Base-by-base conservation (phyloP, 2,797 vertebrate genomes). In the Synanceia verrucosa region DNA sequence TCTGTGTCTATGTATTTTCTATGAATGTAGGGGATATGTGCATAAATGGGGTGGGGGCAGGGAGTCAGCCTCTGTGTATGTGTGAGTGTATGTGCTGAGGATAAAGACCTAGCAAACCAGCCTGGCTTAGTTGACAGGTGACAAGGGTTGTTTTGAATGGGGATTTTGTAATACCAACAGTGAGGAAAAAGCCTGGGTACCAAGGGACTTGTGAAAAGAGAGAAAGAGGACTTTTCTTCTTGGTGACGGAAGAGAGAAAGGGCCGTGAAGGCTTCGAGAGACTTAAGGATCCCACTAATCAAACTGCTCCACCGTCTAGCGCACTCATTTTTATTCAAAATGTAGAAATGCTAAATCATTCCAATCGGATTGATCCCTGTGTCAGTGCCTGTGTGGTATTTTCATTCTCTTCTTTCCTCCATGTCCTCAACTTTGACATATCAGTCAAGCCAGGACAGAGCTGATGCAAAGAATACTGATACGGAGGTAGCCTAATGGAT, bases 141-240 rank as follows among this genome's bases (percentile, higher is more conserved):
- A 95, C 94, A 95, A 95, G 94, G 91, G 92, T 95, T 94, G 92
- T 91, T 91, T 84, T 95, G 84, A 95, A 95, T 93, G 87, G 94
- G 93, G 94, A 95, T 95, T 95, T 95, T 95, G 94, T 95, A 94
- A 94, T 94, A 95, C 92, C 93, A 94, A 94, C 94, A 95, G 89
- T 85, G 93, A 91, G 91, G 90, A 92, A 92, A 94, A 93, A 91
- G 91, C 91, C 58, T 70, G 86, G 91, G 79, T 90, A 94, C 91
- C 90, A 90, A 93, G 92, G 88, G 88, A 94, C 92, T 79, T 74
- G 70, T 95, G 93, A 95, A 95, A 94, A 88, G 93, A 92, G 91
- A 94, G 91, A 94, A 94, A 94, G 89, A 92, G 78, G 88, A 94
- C 92, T 94, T 94, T 94, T 94, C 85, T 94, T 90, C 86, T 88